A percentile compares a stretch with the other conserved stretches of the same genome.
phyloP scores from a whole-genome alignment of 2,888 invertebrate genomes.

The Omphaloscelis lunosa region DNA sequence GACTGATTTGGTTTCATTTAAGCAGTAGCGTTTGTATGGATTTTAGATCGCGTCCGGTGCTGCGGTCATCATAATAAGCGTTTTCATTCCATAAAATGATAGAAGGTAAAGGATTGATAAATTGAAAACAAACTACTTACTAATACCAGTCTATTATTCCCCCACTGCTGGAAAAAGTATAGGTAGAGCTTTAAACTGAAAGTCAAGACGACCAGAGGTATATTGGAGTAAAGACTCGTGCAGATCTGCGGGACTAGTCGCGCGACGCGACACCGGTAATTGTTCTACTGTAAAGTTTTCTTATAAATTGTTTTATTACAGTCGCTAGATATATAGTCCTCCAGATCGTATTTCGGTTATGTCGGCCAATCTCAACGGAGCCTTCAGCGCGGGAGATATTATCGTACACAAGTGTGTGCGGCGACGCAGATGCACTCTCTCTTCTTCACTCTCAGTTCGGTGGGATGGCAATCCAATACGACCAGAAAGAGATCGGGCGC shows the following conservation, averaged over 20 bases:
- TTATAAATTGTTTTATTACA: too few species aligned
- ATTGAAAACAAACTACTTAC: background rate
- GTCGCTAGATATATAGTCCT: background rate
- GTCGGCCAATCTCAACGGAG: background rate
- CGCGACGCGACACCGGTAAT: too few species aligned
- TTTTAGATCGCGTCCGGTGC: background rate
- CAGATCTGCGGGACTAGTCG: too few species aligned
- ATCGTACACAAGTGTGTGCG: background rate
- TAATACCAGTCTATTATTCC: background rate
- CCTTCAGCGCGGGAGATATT: background rate
- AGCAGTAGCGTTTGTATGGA: background rate
- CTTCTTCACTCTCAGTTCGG: background rate
- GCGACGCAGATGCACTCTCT: background rate
- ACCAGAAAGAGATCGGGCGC: background rate
- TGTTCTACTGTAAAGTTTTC: too few species aligned
- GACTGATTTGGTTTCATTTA: background rate
- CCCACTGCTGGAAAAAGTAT: too few species aligned
- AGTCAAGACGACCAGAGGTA: background rate
- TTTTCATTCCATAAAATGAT: background rate
- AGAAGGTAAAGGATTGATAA: background rate
- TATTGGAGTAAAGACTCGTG: background rate
- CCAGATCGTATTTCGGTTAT: background rate
- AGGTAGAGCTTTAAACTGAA: background rate
- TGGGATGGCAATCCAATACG: background rate
- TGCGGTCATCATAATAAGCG: background rate